Evolutionary conservation across 2,113 vertebrate genomes (phyloP).

Genomic region (Piprites chloris): DNA sequence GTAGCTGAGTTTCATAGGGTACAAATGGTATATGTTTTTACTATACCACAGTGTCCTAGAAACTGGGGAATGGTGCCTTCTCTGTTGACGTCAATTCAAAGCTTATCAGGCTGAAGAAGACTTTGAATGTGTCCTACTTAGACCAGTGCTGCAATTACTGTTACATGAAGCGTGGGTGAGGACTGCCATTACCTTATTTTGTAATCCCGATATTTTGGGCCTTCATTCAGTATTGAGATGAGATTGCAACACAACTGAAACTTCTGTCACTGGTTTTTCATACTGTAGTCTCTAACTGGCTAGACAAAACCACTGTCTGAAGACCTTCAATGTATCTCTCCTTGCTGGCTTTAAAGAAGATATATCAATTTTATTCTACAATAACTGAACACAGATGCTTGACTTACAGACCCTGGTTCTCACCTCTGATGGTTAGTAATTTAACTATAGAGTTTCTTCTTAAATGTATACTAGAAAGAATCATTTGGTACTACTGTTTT

Average conservation of each 20-base stretch:
- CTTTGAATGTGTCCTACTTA: not conserved
- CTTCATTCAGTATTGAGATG: not conserved
- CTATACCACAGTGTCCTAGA: not conserved
- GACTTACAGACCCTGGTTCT: not conserved
- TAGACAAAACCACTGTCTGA: not conserved
- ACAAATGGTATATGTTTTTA: not conserved
- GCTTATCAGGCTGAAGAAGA: not conserved
- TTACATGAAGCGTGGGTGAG: not conserved
- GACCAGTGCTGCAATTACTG: not conserved
- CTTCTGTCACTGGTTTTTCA: not conserved
- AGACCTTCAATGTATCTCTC: not conserved
- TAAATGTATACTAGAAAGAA: not conserved
- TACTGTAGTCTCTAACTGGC: not conserved
- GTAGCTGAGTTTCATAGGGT: not conserved
- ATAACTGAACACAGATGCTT: not conserved
- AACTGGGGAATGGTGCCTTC: not conserved
- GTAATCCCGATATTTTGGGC: not conserved
- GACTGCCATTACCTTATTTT: not conserved
- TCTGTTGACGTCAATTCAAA: not conserved
- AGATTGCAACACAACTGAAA: not conserved
- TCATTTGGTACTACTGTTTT: not conserved
- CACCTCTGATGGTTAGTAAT: not conserved
- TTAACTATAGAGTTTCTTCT: not conserved
- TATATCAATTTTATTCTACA: not conserved
- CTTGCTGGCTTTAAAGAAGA: not conserved